Conservation (phyloP, 2,888 invertebrate species). For the Drosophila austrosaltans region DNA sequence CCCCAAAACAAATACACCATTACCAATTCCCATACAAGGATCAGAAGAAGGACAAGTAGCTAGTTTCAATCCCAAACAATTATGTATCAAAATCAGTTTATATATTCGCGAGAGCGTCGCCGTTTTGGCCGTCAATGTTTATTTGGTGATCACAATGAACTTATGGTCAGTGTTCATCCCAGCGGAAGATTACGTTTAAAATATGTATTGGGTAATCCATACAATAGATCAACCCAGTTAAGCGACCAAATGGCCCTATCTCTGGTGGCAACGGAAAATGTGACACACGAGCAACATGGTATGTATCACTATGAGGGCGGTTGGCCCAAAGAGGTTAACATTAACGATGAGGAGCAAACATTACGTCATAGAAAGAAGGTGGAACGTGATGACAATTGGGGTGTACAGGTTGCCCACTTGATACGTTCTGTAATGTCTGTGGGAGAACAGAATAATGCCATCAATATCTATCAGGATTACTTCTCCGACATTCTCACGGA, state of each 20-base stretch:
- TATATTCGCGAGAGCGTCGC: slow-evolving; percentile 85
- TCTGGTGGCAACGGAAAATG: slow-evolving; percentile 80
- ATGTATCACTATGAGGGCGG: slow-evolving; percentile 92
- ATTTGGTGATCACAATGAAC: slow-evolving; percentile 87
- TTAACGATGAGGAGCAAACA: slow-evolving; percentile 88
- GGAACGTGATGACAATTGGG: slow-evolving; percentile 91
- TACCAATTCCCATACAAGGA: neutral
- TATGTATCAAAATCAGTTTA: slow-evolving; percentile 71
- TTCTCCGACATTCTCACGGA: slow-evolving; percentile 85
- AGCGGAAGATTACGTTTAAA: slow-evolving; percentile 84
- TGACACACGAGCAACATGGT: slow-evolving; percentile 83
- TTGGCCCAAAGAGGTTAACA: slow-evolving; percentile 91
- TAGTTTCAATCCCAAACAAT: neutral
- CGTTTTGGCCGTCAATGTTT: slow-evolving; percentile 90
- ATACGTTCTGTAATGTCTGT: slow-evolving; percentile 55
- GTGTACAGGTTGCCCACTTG: slow-evolving; percentile 85
- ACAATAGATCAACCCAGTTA: slow-evolving; percentile 86
- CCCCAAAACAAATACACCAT: too few relatives aligned
- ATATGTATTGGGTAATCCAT: slow-evolving; percentile 86
- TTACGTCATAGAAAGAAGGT: slow-evolving; percentile 90
- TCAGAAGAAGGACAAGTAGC: too few relatives aligned
- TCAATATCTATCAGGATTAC: slow-evolving; percentile 91
- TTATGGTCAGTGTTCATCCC: slow-evolving; percentile 87
- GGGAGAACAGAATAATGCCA: slow-evolving; percentile 88
- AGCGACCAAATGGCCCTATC: slow-evolving; percentile 83